Percentiles rank a stretch among this genome's conserved stretches.
phyloP scores from a whole-genome alignment of 1,140 invertebrate species.

The Leptonema lineaticorne region DNA sequence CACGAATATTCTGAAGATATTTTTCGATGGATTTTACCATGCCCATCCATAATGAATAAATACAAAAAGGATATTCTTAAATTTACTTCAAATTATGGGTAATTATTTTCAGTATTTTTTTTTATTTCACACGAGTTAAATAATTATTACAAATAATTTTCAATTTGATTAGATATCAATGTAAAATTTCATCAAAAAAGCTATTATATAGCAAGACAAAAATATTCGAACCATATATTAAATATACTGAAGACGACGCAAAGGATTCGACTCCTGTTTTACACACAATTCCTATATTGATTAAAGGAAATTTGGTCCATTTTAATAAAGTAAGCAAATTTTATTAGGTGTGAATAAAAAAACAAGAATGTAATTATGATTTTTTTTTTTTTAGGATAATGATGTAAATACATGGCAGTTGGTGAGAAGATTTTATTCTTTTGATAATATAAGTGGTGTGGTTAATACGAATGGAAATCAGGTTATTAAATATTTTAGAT shows the following conservation, averaged over 20 bases:
- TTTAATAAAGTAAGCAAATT: constrained; percentile 44
- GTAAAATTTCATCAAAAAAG: constrained; percentile 54
- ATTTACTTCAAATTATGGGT: constrained; percentile 37
- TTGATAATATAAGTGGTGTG: constrained; percentile 60
- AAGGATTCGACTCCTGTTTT: constrained; percentile 44
- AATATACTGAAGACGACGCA: constrained; percentile 49
- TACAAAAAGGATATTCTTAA: constrained; percentile 28
- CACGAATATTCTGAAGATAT: constrained; percentile 30
- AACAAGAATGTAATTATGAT: too few species aligned
- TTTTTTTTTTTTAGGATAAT: constrained; percentile 46
- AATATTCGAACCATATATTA: constrained; percentile 62
- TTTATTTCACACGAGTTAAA: background rate
- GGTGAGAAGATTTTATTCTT: constrained; percentile 64
- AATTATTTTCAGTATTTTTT: constrained; percentile 20
- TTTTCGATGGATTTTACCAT: constrained; percentile 30
- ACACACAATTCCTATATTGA: constrained; percentile 59
- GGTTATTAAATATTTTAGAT: constrained; percentile 50
- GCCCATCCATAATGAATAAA: constrained; percentile 33
- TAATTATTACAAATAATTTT: constrained; percentile 59
- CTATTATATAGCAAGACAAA: constrained; percentile 53
- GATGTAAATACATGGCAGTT: constrained; percentile 60
- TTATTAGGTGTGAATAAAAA: constrained; percentile 12
- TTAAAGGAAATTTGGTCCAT: constrained; percentile 45
- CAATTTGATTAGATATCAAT: constrained; percentile 56
- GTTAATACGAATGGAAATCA: constrained; percentile 42